Evolutionary conservation across 2,888 invertebrate species (phyloP).

Genomic region (Andrena hattorfiana): DNA sequence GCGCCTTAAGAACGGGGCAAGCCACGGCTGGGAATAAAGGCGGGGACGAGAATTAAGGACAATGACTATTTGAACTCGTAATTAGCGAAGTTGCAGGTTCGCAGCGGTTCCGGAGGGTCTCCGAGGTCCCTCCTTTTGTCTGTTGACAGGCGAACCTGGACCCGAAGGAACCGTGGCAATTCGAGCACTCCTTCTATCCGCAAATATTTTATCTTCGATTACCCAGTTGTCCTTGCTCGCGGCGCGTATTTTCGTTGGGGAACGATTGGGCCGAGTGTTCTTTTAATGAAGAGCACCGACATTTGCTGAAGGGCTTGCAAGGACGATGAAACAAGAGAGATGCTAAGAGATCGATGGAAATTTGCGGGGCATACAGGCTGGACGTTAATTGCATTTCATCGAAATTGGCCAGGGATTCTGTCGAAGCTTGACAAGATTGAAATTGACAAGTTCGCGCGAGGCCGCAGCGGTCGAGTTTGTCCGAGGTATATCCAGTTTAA

Average conservation of each 20-base stretch:
- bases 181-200: neutral
- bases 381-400: slow-evolving; percentile 21
- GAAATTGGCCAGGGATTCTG: slow-evolving; percentile 13
- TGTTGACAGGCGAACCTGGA: neutral
- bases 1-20: neutral
- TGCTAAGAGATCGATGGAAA: neutral
- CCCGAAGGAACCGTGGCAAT: neutral
- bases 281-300: neutral
- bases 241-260: neutral
- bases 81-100: slow-evolving; percentile 69
- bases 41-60: slow-evolving; percentile 50
- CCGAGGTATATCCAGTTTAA: slow-evolving; percentile 46
- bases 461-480: slow-evolving; percentile 47
- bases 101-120: slow-evolving; percentile 8
- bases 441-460: slow-evolving; percentile 41
- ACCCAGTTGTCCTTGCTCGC: neutral
- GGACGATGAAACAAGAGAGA: neutral
- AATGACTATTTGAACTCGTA: slow-evolving; percentile 71
- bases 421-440: slow-evolving; percentile 33
- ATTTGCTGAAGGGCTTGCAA: neutral
- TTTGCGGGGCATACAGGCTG: neutral
- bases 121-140: slow-evolving; percentile 19
- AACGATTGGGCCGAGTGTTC: neutral
- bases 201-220: slow-evolving; percentile 31
- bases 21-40: slow-evolving; percentile 6